Conservation (phyloP, 2,888 invertebrate species). For the Diarsia mendica region DNA sequence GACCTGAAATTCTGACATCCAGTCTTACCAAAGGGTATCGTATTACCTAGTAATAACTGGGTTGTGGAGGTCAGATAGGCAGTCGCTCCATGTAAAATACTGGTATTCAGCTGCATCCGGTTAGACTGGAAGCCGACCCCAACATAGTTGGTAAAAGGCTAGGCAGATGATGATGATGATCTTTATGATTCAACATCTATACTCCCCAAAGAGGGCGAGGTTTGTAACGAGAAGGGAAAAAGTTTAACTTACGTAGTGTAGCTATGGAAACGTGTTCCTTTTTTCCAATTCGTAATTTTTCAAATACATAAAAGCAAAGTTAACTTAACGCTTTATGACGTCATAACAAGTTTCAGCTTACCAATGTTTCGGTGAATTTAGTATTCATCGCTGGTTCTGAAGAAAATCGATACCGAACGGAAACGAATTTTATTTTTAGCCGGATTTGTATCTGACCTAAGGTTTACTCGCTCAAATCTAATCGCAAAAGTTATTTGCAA, state of each 20-base stretch:
- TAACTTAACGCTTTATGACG: neutral
- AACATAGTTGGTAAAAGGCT: no score
- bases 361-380: neutral
- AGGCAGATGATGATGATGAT: no score
- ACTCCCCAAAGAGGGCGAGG: neutral
- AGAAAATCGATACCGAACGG: neutral
- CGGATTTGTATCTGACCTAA: neutral
- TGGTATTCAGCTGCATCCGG: no score
- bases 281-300: neutral
- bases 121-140: no score
- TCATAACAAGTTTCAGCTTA: neutral
- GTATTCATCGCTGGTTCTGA: neutral
- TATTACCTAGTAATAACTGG: no score
- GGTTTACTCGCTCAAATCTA: neutral
- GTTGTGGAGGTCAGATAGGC: no score
- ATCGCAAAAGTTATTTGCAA: no score
- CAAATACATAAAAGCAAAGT: neutral
- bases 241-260: neutral
- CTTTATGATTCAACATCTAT: slow-evolving; percentile 36
- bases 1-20: no score
- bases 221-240: neutral
- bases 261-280: slow-evolving; percentile 1
- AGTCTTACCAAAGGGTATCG: no score
- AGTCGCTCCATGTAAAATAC: no score
- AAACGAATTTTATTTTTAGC: slow-evolving; percentile 1